Evolutionary conservation across 2,113 vertebrate species (phyloP), one percentile per base, ranked within the genome.

Genomic region (Strix aluco): DNA sequence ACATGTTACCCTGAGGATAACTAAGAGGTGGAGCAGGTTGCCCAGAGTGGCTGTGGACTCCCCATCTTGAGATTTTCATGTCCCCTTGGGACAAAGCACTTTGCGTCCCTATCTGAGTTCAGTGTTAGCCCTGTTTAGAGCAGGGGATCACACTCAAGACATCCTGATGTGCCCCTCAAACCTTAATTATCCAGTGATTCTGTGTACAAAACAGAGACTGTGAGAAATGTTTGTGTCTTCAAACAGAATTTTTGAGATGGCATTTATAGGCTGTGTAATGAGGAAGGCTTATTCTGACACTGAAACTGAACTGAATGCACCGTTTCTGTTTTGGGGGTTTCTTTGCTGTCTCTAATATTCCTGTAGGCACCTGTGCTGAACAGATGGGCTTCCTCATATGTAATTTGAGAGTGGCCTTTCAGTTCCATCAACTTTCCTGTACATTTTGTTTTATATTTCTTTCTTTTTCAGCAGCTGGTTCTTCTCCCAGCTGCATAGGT

Each of bases 91-190:
- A n/a, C 17, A 51, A 77, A 78, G 8, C 1, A 4, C 8, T 58
- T 2, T 44, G 20, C 5, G 10, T 66, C 4, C 2, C 5, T 4
- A 9, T 36, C 4, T 27, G 23, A 49, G 10, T 8, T 86, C 1
- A 0, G 10, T 29, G 17, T 42, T 81, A 8, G 6, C 6, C 12
- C 4, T 55, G 12, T 23, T 67, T 75, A 25, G 36, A 55, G n/a
- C 27, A 36, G 21, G 2, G 5, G 2, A 32, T 42, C 21, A 19
- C 15, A 11, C 3, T 0, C 4, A 8, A 52, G 15, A 51, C 0
- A 2, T n/a, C 4, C 15, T 0, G 0, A 55, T 34, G 5, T 20
- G 0, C 11, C 4, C 13, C 17, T 81, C 22, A 52, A 87, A 34
- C 4, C 13, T 0, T 0, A 7, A 42, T 13, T 15, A 42, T 42